Evolutionary conservation across 2,113 vertebrate genomes (phyloP), one percentile per base, ranked within the genome.

Genomic region (Calonectris borealis): DNA sequence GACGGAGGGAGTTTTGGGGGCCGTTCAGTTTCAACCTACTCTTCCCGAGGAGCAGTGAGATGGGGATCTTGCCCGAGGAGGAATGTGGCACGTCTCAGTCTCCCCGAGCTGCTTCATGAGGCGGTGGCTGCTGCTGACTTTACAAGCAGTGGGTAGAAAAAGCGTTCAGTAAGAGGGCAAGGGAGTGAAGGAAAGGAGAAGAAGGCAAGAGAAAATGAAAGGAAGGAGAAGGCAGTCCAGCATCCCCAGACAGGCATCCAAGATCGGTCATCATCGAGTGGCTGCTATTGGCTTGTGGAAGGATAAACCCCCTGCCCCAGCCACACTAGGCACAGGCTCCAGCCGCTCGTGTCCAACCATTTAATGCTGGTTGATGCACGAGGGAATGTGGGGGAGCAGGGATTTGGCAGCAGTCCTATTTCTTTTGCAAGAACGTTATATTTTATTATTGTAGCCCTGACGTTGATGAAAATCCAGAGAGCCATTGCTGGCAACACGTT

Each of bases 381-480:
- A 54, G 22, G 29, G 69, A 77, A 36, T 0, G 0, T 18, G 52
- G 11, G 13, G 8, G 52, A 69, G 17, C 49, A 77, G 55, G 32
- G 19, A 38, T 77, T 86, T 86, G 77, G 18, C 83, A 89, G 52
- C 29, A 57, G 11, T 31, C 17, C 38, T 32, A 4, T 60, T 86
- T 78, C 34, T 68, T 92, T 79, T 64, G 15, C 57, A 40, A 11
- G 36, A 83, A 83, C 7, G 22, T 32, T 64, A 0, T 16, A 40
- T 66, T 89, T 86, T 66, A 14, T 58, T 75, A 9, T 7, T 58
- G 13, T 48, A 48, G 20, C 44, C 46, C 60, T 79, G 68, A 22
- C 0, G 0, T 16, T 0, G 0, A n/a, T 10, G 25, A 34, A 83
- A 91, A 54, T 36, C 16, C 60, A 40, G 44, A 76, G 44, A 69